Evolutionary conservation across 2,797 vertebrate genomes (phyloP), one percentile per base, ranked within the genome.

Genomic region (Buphagus erythrorhynchus): DNA sequence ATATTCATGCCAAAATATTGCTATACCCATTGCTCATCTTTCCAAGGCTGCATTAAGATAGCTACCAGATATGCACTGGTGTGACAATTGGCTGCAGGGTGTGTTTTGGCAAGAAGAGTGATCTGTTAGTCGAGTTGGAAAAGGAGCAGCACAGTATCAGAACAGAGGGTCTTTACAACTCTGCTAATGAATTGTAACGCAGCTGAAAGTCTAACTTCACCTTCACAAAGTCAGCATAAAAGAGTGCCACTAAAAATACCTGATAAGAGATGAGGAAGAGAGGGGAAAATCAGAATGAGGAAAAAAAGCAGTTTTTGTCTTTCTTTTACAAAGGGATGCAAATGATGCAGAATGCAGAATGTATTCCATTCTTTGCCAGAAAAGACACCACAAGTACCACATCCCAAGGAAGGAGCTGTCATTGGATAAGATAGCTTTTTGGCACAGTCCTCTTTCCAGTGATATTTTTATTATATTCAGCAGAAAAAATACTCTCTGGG

Each of bases 81-180:
- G 92, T 87, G 88, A 93, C 84, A 87, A 86, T 5, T 89, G 93
- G 71, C 77, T 92, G 84, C 84, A 82, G 90, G 90, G 84, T 61
- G 82, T 91, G 71, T 95, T 96, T 94, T 87, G 77, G 75, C 72
- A 58, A 67, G 55, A 83, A 74, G 77, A n/a, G 35, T 36, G 52
- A 74, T 69, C 77, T 79, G 86, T 80, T 95, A 91, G 57, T 80
- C 67, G 67, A 51, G 63, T 46, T 62, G 81, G 78, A 73, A 94
- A 87, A 86, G 43, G 61, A 89, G 74, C 67, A 95, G 68, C 74
- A 67, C 49, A 38, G n/a, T 48, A 75, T 74, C 71, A 65, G 87
- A 94, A 46, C 38, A 77, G 42, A 83, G 68, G n/a, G 43, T 8
- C 88, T 73, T 86, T 74, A 49, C 65, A 77, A 9, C 68, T 83